These are phyloP conservation scores for Trachelus stipa DNA, from an alignment of 2,888 invertebrate genomes.

Conservation along the genomic window DNA sequence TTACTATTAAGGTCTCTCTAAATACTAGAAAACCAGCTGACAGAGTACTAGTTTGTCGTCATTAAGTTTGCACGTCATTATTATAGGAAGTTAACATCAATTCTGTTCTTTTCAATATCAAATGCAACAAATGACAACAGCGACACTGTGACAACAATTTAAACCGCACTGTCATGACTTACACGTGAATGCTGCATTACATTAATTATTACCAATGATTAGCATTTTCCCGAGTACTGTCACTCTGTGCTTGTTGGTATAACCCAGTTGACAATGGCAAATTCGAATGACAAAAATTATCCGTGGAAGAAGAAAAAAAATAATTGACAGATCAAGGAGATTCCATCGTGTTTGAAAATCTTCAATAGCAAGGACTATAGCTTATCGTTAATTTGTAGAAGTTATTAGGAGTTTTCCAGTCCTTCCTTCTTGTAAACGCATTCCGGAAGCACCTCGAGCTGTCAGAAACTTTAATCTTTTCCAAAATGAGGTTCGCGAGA, in stretches of 20 bases:
- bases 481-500: not conserved
- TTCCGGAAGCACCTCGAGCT: not conserved
- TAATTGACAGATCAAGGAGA: not conserved
- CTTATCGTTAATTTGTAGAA: not conserved
- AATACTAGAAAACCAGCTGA: constrained; percentile 31
- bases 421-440: not conserved
- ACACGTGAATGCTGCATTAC: not conserved
- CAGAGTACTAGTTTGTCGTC: not conserved
- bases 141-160: not conserved
- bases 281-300: not conserved
- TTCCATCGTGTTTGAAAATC: not conserved
- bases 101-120: not conserved
- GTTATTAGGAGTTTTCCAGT: not conserved
- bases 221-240: not conserved
- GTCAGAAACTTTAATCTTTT: not conserved
- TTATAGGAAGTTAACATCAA: not conserved
- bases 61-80: not conserved
- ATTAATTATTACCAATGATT: not conserved
- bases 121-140: not conserved
- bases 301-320: not conserved
- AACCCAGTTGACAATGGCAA: not conserved
- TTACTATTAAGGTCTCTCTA: constrained; percentile 35
- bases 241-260: not conserved
- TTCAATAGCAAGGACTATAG: not conserved
- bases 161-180: not conserved